Percentiles rank a stretch among this genome's conserved stretches.
These are phyloP conservation scores for Caenorhabditis angaria DNA, from an alignment of 2,888 invertebrate species.

Conservation along the genomic window DNA sequence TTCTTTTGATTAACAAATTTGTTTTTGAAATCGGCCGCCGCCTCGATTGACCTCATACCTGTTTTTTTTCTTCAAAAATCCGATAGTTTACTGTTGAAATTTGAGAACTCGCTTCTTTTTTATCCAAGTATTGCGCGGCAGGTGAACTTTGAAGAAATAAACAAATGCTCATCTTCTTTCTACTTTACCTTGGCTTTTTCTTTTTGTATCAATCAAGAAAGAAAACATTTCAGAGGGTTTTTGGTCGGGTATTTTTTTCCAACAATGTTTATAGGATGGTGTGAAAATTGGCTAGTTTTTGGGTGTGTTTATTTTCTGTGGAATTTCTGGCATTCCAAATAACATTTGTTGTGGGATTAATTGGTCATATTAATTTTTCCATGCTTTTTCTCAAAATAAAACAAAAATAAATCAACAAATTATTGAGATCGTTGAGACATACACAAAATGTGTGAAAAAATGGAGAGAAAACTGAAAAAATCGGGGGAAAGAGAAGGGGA, in stretches of 20 bases:
- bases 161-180: not conserved
- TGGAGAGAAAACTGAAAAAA: no score
- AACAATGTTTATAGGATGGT: not conserved
- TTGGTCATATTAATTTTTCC: not conserved
- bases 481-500: not conserved
- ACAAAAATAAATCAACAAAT: conserved; percentile 2
- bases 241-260: no score
- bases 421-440: not conserved
- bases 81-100: not conserved
- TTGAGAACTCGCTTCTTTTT: not conserved
- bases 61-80: not conserved
- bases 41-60: not conserved
- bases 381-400: conserved; percentile 1
- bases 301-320: not conserved
- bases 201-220: no score
- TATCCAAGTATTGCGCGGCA: not conserved
- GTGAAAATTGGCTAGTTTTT: no score
- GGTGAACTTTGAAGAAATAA: conserved; percentile 4
- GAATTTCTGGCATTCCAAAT: conserved; percentile 2
- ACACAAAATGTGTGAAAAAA: no score
- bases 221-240: no score
- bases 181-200: not conserved
- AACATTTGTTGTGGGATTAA: conserved; percentile 2
- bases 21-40: not conserved
- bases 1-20: not conserved